Evolutionary conservation across 2,797 vertebrate genomes (phyloP).

Genomic region (Schizopygopsis malacanthus): DNA sequence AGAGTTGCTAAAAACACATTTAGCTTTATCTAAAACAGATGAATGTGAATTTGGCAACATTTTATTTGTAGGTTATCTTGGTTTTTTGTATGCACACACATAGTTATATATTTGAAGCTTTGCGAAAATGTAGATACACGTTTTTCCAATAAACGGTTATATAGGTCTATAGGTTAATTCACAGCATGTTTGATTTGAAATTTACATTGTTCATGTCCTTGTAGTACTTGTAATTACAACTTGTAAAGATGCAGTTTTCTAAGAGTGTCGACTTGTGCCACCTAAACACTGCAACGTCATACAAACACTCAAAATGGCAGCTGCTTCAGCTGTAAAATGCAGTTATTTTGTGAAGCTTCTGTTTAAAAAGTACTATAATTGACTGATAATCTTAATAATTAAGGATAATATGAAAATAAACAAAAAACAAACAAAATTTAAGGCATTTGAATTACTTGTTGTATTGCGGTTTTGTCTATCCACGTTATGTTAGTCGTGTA

Average conservation of each 20-base stretch:
- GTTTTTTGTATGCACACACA: background rate
- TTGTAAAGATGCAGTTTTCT: background rate
- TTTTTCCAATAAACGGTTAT: background rate
- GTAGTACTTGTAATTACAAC: background rate
- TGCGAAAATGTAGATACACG: background rate
- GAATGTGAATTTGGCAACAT: background rate
- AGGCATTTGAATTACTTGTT: background rate
- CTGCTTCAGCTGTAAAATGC: background rate
- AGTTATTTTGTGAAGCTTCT: background rate
- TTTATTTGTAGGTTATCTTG: background rate
- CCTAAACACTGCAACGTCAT: background rate
- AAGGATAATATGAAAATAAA: background rate
- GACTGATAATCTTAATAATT: background rate
- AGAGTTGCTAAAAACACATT: background rate
- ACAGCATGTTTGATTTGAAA: background rate
- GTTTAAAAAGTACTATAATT: background rate
- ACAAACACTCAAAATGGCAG: background rate
- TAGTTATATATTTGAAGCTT: background rate
- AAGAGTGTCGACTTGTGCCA: background rate
- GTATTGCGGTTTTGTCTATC: background rate
- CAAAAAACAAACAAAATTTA: background rate
- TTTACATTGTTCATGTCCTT: background rate
- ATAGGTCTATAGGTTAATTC: background rate
- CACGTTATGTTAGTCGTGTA: background rate
- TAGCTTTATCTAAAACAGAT: background rate